Evolutionary conservation across 92 coral and sea anemone genomes (phyloP), one percentile per base, ranked within the genome.

Genomic region (Galaxea fascicularis): DNA sequence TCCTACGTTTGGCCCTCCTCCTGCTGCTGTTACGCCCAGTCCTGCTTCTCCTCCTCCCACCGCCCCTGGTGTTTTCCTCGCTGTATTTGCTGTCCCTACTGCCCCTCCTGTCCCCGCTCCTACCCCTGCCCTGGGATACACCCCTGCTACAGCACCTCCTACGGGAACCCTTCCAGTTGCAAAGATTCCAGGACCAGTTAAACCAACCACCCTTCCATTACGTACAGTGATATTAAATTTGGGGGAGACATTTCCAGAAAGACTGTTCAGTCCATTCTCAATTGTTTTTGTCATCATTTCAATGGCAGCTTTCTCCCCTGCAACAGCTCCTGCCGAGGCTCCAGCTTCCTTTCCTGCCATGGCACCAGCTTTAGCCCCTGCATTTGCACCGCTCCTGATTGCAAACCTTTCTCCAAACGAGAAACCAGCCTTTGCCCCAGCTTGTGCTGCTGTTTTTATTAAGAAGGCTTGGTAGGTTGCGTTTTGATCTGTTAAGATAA

Each of bases 361-460:
- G 21, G 87, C 82, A 7, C 94, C 94, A 46, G 91, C 91, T n/a
- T 65, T 59, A 3, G 94, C 89, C 46, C 92, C 94, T n/a, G 91
- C 57, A 11, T 64, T 73, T 14, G 79, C 74, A 18, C 83, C 86
- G 41, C 60, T 24, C 74, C 44, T 47, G 31, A 12, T 27, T 4
- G 79, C 79, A 66, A 58, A 58, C 28, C 27, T 71, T 29, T 47
- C 59, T 58, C 91, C 90, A 57, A 79, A 41, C 8, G 71, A 28
- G 1, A 78, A 86, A 0, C 94, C 94, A 16, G 95, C 93, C 74
- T 64, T 85, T 7, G 95, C 95, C 0, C 95, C 95, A 13, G 90
- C 88, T 24, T 59, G 41, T 22, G 95, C 95, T 17, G 90, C 93
- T 14, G 66, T 56, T 53, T 77, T 71, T 35, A 92, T 44, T 26